Base-by-base conservation (phyloP, 2,888 invertebrate genomes). In the Parnassius mnemosyne region DNA sequence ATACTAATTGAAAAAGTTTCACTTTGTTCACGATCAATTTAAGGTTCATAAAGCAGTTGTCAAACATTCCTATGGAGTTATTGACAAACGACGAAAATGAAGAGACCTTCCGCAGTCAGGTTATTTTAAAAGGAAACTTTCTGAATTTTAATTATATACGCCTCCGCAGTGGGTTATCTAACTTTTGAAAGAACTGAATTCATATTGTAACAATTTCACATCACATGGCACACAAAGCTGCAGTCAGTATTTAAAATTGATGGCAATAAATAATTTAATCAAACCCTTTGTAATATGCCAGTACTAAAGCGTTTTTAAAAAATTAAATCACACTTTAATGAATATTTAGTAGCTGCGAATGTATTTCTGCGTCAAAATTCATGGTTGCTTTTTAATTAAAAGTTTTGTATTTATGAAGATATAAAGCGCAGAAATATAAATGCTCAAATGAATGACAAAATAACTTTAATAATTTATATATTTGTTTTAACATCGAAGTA, bases 1-100 rank as follows among this genome's bases (percentile, higher is more conserved):
- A 73, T 77, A 79, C 83, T 89, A 89, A 90, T 89, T 89, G 86
- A 88, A 89, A 90, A 89, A 90, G 76, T 89, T 90, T 83, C 69
- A 68, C 71, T 71, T 41, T 12, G 11, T 20, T 12, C 20, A 16
- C 41, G 47, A 63, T 58, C 46, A 59, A 51, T 59, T 59, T 58
- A 44, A 46, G 47, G 57, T 62, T 62, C 42, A 59, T 55, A 53
- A 53, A 54, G 13, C 25, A 16, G 9, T 10, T 7, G 25, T 42
- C 54, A 55, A 55, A 46, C 53, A 59, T 59, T 55, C 62, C 63
- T 25, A 63, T 55, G 34, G 46, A 25, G 51, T 44, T 46, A 63
- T 57, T 61, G 57, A 52, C 58, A 51, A 44, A 54, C 46, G 43
- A 54, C 50, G 25, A 46, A 53, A 25, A 12, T 46, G 13, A 50